Conservation (phyloP, 1,140 invertebrate species). For the Drosophila athabasca region DNA sequence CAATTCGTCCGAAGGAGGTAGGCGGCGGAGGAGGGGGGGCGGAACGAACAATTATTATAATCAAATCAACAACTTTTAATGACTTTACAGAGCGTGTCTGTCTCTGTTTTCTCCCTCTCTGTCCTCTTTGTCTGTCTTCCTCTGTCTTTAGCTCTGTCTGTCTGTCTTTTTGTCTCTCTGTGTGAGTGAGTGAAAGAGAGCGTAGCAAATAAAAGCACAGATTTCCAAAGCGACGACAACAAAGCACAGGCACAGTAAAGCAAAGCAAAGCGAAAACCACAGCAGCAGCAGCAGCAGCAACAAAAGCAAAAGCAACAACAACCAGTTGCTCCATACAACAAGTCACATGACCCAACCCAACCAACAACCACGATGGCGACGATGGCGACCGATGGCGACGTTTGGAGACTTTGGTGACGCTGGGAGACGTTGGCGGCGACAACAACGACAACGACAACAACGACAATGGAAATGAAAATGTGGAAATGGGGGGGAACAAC, state of each 20-base stretch:
- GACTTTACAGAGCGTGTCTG: conserved; percentile 61
- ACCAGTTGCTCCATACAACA: conserved; percentile 79
- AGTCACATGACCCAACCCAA: conserved; percentile 77
- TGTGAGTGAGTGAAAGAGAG: conserved; percentile 68
- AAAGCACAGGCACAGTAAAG: conserved; percentile 31
- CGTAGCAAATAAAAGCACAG: conserved; percentile 77
- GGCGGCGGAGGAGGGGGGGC: background rate
- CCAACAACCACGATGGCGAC: conserved; percentile 44
- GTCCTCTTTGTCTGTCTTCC: conserved; percentile 1
- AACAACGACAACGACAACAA: conserved; percentile 26
- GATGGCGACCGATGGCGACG: conserved; percentile 44
- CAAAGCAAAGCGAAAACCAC: conserved; percentile 34
- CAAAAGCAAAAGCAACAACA: conserved; percentile 43
- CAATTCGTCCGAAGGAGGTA: too few relatives aligned
- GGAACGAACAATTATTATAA: conserved; percentile 32
- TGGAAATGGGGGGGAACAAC: conserved; percentile 51
- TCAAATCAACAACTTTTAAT: conserved; percentile 73
- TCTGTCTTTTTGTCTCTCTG: conserved; percentile 12
- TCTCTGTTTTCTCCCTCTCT: background rate
- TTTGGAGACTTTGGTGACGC: conserved; percentile 22
- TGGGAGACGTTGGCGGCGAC: conserved; percentile 9
- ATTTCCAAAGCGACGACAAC: conserved; percentile 77
- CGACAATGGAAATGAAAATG: conserved; percentile 59
- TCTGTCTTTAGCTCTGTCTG: conserved; percentile 1
- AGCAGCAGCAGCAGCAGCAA: conserved; percentile 25